phyloP scores from a whole-genome alignment of 2,888 invertebrate species.

The Elaeidobius kamerunicus region DNA sequence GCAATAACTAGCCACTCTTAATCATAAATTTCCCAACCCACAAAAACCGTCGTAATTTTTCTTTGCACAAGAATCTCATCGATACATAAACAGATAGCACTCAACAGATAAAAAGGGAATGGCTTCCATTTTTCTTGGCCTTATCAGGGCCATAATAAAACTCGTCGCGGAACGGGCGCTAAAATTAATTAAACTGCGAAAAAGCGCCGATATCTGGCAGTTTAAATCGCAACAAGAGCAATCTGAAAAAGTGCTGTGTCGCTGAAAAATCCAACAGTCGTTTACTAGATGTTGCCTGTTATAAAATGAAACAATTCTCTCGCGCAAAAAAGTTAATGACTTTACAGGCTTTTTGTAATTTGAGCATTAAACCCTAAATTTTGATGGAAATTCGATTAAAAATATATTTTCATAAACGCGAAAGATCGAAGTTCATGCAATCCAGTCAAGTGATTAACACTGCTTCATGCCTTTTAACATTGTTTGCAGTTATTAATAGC shows the following conservation, averaged over 20 bases:
- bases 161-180: constrained; percentile 25
- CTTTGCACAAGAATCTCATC: constrained; percentile 5
- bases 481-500: background rate
- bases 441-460: background rate
- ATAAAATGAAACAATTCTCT: constrained; percentile 20
- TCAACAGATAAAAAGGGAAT: constrained; percentile 18
- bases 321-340: constrained; percentile 15
- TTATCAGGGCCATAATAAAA: constrained; percentile 30
- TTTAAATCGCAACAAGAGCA: constrained; percentile 27
- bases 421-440: background rate
- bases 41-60: constrained; percentile 1
- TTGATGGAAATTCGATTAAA: constrained; percentile 1
- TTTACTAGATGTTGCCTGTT: constrained; percentile 23
- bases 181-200: constrained; percentile 29
- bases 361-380: constrained; percentile 3
- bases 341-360: constrained; percentile 17
- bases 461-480: background rate
- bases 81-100: constrained; percentile 19
- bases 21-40: too few relatives aligned
- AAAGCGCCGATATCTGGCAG: constrained; percentile 28
- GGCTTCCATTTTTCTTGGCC: constrained; percentile 26
- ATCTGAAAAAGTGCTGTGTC: constrained; percentile 27
- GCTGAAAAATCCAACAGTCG: constrained; percentile 27
- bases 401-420: constrained; percentile 1
- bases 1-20: too few relatives aligned